These are phyloP conservation scores for Triops longicaudatus DNA, from an alignment of 1,140 invertebrate genomes.

Conservation along the genomic window DNA sequence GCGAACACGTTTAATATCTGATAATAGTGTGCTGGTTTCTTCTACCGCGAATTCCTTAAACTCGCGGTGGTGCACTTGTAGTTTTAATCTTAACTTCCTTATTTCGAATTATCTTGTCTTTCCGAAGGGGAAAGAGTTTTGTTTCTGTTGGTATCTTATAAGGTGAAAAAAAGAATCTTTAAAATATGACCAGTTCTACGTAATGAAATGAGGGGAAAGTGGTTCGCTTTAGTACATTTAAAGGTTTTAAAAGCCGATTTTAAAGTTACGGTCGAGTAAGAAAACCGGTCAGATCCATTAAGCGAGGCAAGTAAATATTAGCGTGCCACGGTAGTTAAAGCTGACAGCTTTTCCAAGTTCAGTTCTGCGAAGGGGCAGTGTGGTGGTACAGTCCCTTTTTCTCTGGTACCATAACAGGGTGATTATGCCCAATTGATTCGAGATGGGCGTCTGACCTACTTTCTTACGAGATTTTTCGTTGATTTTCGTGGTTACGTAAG, in stretches of 20 bases:
- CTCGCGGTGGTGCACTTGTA: no score
- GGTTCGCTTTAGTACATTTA: neutral
- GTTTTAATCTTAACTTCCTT: no score
- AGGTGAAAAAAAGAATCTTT: no score
- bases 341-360: no score
- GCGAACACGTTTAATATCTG: no score
- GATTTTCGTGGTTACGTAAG: neutral
- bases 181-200: neutral
- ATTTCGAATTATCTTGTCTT: no score
- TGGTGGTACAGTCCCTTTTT: neutral
- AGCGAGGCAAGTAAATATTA: neutral
- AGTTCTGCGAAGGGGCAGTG: neutral
- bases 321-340: no score
- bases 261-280: neutral
- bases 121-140: no score
- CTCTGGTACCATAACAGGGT: neutral
- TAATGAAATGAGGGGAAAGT: neutral
- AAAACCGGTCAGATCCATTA: conserved; percentile 15
- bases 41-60: no score
- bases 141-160: no score
- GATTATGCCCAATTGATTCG: neutral
- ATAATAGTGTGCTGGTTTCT: no score
- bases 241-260: no score
- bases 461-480: neutral
- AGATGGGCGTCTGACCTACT: neutral